Conservation (phyloP, 2,797 vertebrate genomes). For the Brachyrhaphis roseni region DNA sequence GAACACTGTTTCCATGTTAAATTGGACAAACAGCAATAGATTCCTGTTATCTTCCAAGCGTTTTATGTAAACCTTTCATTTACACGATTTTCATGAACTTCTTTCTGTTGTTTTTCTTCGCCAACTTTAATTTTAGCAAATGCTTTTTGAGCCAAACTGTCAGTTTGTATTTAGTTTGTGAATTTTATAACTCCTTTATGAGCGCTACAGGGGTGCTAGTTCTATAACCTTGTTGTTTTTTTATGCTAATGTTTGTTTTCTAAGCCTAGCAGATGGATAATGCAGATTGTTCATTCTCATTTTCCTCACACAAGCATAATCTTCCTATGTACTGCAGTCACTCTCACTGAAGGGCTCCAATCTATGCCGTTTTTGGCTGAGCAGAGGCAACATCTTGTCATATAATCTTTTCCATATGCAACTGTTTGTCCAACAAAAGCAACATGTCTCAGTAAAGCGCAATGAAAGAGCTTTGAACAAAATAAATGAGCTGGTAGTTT, state of each 20-base stretch:
- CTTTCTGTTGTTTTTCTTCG: not conserved
- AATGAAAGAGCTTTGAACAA: not conserved
- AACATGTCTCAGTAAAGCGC: not conserved
- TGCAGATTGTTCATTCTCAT: not conserved
- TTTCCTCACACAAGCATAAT: not conserved
- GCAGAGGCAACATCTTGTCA: slow-evolving; percentile 14
- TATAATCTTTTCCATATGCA: slow-evolving; percentile 20
- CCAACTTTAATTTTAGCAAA: not conserved
- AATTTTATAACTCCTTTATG: not conserved
- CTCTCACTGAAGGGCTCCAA: not conserved
- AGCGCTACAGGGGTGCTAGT: not conserved
- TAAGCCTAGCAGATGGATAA: not conserved
- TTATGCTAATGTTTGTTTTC: not conserved
- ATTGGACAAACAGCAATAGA: not conserved
- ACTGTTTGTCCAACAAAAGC: slow-evolving; percentile 9
- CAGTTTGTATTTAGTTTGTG: not conserved
- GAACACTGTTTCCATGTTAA: not conserved
- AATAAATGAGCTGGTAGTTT: not conserved
- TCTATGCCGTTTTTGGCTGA: slow-evolving; percentile 1
- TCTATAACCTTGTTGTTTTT: not conserved
- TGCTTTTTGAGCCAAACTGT: not conserved
- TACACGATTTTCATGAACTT: not conserved
- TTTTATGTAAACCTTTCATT: not conserved
- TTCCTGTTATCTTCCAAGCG: not conserved
- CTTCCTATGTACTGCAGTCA: not conserved